These are phyloP conservation scores for Menidia beryllina DNA, from an alignment of 2,113 vertebrate species.

Conservation along the genomic window DNA sequence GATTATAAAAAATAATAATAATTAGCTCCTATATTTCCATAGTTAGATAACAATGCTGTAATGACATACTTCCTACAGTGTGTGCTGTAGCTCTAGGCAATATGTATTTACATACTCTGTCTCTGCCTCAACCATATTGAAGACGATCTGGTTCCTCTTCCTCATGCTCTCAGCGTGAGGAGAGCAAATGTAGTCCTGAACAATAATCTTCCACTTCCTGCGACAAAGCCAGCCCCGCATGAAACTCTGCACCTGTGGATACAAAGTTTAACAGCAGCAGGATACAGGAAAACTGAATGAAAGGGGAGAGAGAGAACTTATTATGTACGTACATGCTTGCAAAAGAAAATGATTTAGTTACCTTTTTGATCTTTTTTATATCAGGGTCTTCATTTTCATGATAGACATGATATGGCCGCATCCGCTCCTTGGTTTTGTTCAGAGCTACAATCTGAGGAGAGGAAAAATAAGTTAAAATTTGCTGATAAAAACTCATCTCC, in stretches of 20 bases:
- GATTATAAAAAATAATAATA: background rate
- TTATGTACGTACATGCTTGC: background rate
- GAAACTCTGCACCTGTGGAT: slow-evolving; percentile 94
- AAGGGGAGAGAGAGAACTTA: background rate
- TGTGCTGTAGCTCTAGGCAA: slow-evolving; percentile 2
- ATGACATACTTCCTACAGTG: background rate
- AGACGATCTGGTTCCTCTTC: slow-evolving; percentile 98
- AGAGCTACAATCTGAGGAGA: slow-evolving; percentile 91
- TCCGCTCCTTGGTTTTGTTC: slow-evolving; percentile 98
- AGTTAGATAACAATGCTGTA: background rate
- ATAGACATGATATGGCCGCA: slow-evolving; percentile 93
- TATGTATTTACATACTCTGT: slow-evolving; percentile 84
- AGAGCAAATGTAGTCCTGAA: slow-evolving; percentile 98
- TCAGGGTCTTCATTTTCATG: slow-evolving; percentile 96
- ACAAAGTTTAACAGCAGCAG: background rate
- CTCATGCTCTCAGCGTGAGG: slow-evolving; percentile 99
- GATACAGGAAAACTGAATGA: slow-evolving; percentile 21
- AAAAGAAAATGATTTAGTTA: slow-evolving; percentile 58
- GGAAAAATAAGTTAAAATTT: background rate
- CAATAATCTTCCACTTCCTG: slow-evolving; percentile 98
- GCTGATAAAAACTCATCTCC: too few species aligned
- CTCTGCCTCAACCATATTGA: slow-evolving; percentile 99
- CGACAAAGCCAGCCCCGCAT: slow-evolving; percentile 98
- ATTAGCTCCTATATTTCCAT: background rate
- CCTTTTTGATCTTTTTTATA: slow-evolving; percentile 99